Percentiles rank a stretch among this genome's conserved stretches.
phyloP scores from a whole-genome alignment of 2,888 invertebrate genomes.

The Neoitamus cyanurus region DNA sequence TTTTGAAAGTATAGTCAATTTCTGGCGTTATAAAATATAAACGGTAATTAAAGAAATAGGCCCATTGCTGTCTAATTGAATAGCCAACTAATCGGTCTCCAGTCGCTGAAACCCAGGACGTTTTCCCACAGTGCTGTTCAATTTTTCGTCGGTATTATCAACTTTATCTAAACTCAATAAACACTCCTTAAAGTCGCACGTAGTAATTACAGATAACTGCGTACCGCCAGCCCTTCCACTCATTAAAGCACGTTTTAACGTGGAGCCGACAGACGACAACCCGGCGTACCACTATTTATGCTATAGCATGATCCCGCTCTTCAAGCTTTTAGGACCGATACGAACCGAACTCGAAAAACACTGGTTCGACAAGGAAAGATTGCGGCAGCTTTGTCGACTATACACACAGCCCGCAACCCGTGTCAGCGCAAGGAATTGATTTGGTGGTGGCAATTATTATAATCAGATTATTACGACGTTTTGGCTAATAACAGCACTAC shows the following conservation, averaged over 20 bases:
- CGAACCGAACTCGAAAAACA: neutral
- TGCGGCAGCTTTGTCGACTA: neutral
- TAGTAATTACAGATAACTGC: neutral
- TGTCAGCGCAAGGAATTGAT: neutral
- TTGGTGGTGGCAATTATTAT: neutral
- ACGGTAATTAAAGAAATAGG: too few species aligned
- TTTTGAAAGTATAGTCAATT: too few species aligned
- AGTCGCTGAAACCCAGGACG: neutral
- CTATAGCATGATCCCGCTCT: neutral
- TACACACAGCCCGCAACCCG: neutral
- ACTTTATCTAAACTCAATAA: conserved; percentile 19
- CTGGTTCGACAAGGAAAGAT: neutral
- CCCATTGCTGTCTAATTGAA: too few species aligned
- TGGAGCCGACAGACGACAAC: neutral
- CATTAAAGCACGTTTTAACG: neutral
- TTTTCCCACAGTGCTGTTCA: neutral
- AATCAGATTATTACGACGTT: conserved; percentile 2
- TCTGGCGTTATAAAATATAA: too few species aligned
- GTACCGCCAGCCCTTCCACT: neutral
- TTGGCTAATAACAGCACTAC: neutral
- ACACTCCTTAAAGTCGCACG: neutral
- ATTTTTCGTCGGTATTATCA: neutral
- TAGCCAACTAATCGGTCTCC: neutral
- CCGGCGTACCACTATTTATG: neutral
- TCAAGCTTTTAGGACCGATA: neutral